Conservation (phyloP, 1,140 invertebrate genomes). For the Zaprionus ornatus region DNA sequence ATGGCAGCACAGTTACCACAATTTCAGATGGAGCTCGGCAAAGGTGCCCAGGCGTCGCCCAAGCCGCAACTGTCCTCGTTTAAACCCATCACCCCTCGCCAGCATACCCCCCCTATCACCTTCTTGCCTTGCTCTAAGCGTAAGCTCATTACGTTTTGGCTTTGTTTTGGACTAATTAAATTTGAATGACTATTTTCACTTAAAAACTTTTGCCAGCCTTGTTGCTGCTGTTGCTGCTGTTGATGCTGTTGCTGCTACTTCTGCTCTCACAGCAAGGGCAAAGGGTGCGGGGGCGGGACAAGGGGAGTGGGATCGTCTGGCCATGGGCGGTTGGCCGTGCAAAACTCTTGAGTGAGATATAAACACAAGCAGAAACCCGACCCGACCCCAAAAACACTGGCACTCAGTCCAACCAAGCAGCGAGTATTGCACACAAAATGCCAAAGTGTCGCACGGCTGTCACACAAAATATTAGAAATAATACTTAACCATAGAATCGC, state of each 20-base stretch:
- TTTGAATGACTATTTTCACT: slow-evolving; percentile 83
- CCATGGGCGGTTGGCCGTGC: slow-evolving; percentile 43
- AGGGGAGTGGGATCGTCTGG: slow-evolving; percentile 32
- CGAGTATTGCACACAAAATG: slow-evolving; percentile 44
- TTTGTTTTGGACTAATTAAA: slow-evolving; percentile 83
- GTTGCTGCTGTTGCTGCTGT: slow-evolving; percentile 28
- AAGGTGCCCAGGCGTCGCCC: slow-evolving; percentile 43
- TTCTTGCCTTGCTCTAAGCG: slow-evolving; percentile 51
- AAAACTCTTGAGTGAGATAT: slow-evolving; percentile 75
- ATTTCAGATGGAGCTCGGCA: slow-evolving; percentile 70
- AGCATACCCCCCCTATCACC: not conserved
- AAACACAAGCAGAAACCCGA: slow-evolving; percentile 49
- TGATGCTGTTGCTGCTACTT: slow-evolving; percentile 32
- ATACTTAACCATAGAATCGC: slow-evolving; percentile 81
- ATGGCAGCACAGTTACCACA: slow-evolving; percentile 72
- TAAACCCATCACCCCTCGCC: slow-evolving; percentile 1
- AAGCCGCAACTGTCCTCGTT: not conserved
- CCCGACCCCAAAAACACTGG: slow-evolving; percentile 26
- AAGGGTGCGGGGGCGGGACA: not conserved
- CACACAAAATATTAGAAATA: slow-evolving; percentile 82
- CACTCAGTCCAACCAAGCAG: slow-evolving; percentile 13
- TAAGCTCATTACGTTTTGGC: slow-evolving; percentile 81
- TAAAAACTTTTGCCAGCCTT: slow-evolving; percentile 71
- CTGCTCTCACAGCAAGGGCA: slow-evolving; percentile 8
- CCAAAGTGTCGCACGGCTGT: slow-evolving; percentile 79